Conservation (phyloP, 2,888 invertebrate genomes). For the Aromia moschata region DNA sequence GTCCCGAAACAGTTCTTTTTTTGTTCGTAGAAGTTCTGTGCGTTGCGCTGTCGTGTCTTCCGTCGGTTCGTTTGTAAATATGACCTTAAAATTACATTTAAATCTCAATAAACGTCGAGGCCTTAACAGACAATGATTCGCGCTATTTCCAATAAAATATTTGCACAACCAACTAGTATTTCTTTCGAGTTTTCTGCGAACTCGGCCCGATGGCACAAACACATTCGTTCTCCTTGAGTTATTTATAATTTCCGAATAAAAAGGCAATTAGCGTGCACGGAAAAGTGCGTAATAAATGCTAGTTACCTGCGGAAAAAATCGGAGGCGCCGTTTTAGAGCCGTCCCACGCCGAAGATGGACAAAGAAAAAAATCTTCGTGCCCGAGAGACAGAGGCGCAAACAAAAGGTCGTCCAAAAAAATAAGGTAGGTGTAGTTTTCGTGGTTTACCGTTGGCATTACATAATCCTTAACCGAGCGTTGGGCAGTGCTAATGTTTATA, state of each 20-base stretch:
- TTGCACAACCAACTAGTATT: neutral
- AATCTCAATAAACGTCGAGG: slow-evolving; percentile 9
- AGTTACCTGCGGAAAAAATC: slow-evolving; percentile 11
- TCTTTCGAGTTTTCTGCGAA: slow-evolving; percentile 18
- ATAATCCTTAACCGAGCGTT: too few species aligned
- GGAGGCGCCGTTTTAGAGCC: neutral
- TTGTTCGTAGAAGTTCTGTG: slow-evolving; percentile 7
- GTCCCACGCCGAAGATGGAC: slow-evolving; percentile 37
- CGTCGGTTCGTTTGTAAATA: slow-evolving; percentile 21
- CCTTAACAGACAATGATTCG: slow-evolving; percentile 3
- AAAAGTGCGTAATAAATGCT: slow-evolving; percentile 23
- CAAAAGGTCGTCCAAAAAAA: slow-evolving; percentile 42
- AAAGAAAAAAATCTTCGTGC: slow-evolving; percentile 39
- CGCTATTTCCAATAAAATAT: neutral
- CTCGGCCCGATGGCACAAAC: slow-evolving; percentile 8
- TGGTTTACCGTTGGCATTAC: too few species aligned
- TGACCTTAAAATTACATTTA: slow-evolving; percentile 18
- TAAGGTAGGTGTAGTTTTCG: slow-evolving; percentile 38
- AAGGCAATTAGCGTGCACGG: slow-evolving; percentile 17
- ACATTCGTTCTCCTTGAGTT: slow-evolving; percentile 32
- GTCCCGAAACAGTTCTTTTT: neutral
- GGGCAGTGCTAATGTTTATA: too few species aligned
- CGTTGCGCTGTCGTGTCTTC: slow-evolving; percentile 5
- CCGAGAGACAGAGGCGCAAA: slow-evolving; percentile 45
- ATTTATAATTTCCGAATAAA: slow-evolving; percentile 37